Evolutionary conservation across 2,113 vertebrate species (phyloP).

Genomic region (Globicephala melas): DNA sequence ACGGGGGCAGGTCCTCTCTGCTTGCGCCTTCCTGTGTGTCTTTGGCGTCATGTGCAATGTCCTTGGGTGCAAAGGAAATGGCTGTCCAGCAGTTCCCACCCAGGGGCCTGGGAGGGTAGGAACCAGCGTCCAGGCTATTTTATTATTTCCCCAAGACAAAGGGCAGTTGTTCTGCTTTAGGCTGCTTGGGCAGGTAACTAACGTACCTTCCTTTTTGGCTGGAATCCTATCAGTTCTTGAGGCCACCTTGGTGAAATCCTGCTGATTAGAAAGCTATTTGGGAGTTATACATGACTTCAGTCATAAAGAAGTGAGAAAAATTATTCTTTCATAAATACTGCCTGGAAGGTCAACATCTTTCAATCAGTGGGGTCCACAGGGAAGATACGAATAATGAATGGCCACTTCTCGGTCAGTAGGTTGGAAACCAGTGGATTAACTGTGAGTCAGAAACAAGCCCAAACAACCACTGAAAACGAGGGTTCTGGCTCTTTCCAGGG

Average conservation of each 20-base stretch:
- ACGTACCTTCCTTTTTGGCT: neutral
- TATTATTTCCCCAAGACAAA: neutral
- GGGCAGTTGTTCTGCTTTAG: neutral
- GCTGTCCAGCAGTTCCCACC: neutral
- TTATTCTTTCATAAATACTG: slow-evolving; percentile 21
- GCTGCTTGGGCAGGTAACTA: neutral
- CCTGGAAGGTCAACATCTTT: neutral
- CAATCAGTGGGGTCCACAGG: neutral
- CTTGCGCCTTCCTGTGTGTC: neutral
- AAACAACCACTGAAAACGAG: neutral
- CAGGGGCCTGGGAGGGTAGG: neutral
- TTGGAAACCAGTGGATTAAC: neutral
- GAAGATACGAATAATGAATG: neutral
- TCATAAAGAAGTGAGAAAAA: neutral
- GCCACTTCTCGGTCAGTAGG: neutral
- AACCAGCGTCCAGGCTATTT: neutral
- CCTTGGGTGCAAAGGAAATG: neutral
- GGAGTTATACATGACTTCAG: neutral
- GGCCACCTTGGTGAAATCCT: neutral
- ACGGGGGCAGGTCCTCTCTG: fast-evolving
- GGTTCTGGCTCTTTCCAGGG: neutral
- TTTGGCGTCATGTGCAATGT: neutral
- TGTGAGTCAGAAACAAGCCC: neutral
- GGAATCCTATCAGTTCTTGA: neutral
- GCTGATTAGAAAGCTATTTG: neutral